Conservation (phyloP, 1,140 invertebrate species). For the Hetaerina americana region DNA sequence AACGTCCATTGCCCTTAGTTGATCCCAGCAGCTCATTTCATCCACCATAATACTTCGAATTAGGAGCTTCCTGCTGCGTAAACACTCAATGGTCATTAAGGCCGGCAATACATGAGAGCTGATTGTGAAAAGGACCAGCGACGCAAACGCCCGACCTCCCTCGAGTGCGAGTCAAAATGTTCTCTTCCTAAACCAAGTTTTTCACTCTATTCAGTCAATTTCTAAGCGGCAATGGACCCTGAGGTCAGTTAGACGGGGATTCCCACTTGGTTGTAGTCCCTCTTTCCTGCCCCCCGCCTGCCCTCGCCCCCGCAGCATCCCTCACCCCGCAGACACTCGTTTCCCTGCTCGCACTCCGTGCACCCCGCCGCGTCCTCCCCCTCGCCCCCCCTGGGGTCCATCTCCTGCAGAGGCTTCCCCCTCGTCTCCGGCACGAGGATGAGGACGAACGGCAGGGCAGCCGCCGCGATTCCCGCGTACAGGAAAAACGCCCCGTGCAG, state of each 20-base stretch:
- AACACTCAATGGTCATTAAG: no score
- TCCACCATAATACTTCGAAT: no score
- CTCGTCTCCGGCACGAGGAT: conserved; percentile 84
- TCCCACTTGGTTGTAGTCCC: not conserved
- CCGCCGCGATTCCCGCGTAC: conserved; percentile 68
- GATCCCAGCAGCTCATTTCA: no score
- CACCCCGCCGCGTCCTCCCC: not conserved
- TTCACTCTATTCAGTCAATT: no score
- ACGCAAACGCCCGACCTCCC: no score
- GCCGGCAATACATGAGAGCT: no score
- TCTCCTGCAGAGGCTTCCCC: conserved; percentile 29
- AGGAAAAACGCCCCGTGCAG: conserved; percentile 76
- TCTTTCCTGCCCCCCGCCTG: not conserved
- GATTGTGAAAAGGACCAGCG: no score
- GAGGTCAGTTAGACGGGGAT: not conserved
- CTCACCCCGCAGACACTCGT: not conserved
- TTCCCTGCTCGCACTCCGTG: not conserved
- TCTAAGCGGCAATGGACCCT: not conserved
- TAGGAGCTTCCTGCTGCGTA: no score
- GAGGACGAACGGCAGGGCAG: conserved; percentile 70
- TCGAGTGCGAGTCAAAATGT: no score
- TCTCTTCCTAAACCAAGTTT: no score
- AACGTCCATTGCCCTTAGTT: no score
- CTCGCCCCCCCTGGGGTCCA: not conserved
- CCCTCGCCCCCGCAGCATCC: not conserved